Conservation (phyloP, 2,797 vertebrate genomes). For the Esox masquinongy region DNA sequence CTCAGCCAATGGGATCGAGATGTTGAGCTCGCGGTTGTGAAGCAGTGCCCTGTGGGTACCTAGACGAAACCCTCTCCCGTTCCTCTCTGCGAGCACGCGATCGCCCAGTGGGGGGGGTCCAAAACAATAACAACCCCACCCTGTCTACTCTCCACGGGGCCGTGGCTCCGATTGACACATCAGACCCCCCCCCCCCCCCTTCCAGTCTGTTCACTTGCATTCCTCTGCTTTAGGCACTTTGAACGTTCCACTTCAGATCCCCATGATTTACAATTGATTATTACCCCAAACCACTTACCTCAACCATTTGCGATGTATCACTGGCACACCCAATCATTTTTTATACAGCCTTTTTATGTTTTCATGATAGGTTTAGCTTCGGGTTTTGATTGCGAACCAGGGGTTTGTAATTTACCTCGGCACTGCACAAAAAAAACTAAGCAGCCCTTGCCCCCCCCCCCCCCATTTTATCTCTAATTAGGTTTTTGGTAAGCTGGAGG, state of each 20-base stretch:
- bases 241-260: not conserved
- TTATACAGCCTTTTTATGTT: not conserved
- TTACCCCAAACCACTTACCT: not conserved
- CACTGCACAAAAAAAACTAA: not conserved
- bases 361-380: not conserved
- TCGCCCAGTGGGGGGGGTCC: conserved; percentile 67
- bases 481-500: conserved; percentile 28
- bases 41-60: conserved; percentile 65
- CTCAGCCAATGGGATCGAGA: conserved; percentile 72
- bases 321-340: not conserved
- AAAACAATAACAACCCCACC: conserved; percentile 73
- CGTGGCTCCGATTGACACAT: conserved; percentile 47
- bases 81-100: conserved; percentile 64
- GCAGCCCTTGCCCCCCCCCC: not conserved
- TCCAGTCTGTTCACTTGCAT: conserved; percentile 8
- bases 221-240: conserved; percentile 27
- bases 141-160: conserved; percentile 47
- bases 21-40: conserved; percentile 64
- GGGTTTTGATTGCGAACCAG: not conserved
- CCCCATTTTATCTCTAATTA: conserved; percentile 7
- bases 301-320: not conserved
- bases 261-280: not conserved
- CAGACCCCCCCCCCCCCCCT: conserved; percentile 39
- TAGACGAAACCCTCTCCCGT: conserved; percentile 57
- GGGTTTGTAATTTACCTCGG: not conserved